These are phyloP conservation scores for Malurus cyaneus DNA, from an alignment of 2,113 vertebrate species.

Conservation along the genomic window DNA sequence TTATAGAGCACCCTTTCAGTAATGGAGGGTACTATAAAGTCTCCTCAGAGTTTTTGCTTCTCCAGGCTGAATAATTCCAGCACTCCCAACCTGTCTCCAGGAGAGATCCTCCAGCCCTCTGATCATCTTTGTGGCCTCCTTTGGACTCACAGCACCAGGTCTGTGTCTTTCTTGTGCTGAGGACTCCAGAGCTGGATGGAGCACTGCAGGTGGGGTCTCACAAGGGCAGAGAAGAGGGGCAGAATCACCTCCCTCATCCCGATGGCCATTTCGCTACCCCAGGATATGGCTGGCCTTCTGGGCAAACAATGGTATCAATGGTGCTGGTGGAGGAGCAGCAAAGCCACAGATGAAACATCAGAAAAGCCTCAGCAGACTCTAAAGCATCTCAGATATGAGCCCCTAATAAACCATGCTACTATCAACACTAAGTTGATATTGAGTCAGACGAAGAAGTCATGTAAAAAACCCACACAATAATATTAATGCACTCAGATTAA, in stretches of 20 bases:
- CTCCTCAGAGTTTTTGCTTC: background rate
- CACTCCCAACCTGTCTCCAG: background rate
- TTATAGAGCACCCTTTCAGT: background rate
- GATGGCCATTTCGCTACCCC: background rate
- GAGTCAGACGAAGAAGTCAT: background rate
- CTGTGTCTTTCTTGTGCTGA: background rate
- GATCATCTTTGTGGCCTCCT: background rate
- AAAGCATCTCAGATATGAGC: background rate
- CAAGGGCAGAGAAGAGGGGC: background rate
- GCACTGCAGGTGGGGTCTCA: background rate
- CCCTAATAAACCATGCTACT: background rate
- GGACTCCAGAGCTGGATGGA: background rate
- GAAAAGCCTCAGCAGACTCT: background rate
- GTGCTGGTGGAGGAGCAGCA: background rate
- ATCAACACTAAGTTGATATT: background rate
- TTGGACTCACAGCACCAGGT: background rate
- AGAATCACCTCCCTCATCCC: background rate
- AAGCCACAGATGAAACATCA: background rate
- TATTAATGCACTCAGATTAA: conserved; percentile 31
- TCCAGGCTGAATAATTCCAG: background rate
- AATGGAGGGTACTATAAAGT: background rate
- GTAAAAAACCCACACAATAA: background rate
- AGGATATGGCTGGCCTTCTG: background rate
- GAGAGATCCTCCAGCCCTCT: background rate
- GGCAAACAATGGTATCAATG: background rate